Conservation (phyloP, 2,888 invertebrate species). For the Drosophila helvetica region DNA sequence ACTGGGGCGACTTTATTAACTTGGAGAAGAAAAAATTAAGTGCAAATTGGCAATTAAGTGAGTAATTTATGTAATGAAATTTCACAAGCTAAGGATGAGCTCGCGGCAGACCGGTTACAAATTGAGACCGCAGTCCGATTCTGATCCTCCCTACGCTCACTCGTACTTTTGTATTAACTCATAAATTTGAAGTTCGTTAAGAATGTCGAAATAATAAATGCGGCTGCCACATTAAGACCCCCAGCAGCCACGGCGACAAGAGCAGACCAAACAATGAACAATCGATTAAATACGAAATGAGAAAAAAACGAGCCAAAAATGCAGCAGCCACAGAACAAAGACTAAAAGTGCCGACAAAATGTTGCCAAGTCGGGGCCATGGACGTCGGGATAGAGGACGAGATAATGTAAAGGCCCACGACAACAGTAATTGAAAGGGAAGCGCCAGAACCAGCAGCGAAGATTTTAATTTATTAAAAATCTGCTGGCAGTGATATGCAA, state of each 20-base stretch:
- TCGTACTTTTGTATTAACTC: slow-evolving; percentile 73
- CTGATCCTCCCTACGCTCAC: slow-evolving; percentile 32
- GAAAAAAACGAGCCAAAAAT: slow-evolving; percentile 68
- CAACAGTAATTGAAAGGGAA: slow-evolving; percentile 26
- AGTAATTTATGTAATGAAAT: slow-evolving; percentile 71
- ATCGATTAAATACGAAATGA: slow-evolving; percentile 77
- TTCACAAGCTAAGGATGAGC: slow-evolving; percentile 49
- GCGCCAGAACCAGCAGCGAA: slow-evolving; percentile 41
- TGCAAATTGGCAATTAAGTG: slow-evolving; percentile 77
- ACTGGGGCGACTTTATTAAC: slow-evolving; percentile 69
- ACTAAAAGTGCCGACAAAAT: slow-evolving; percentile 63
- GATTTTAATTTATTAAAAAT: slow-evolving; percentile 74
- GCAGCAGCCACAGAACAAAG: slow-evolving; percentile 46
- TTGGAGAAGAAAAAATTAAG: slow-evolving; percentile 68
- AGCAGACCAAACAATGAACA: slow-evolving; percentile 74
- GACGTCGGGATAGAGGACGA: slow-evolving; percentile 52
- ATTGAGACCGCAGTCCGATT: slow-evolving; percentile 49
- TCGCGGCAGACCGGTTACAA: slow-evolving; percentile 63
- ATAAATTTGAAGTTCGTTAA: slow-evolving; percentile 81
- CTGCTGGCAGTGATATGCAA: slow-evolving; percentile 60
- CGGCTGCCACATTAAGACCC: slow-evolving; percentile 75
- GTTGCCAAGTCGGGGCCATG: slow-evolving; percentile 50
- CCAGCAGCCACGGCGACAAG: slow-evolving; percentile 45
- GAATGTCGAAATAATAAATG: slow-evolving; percentile 82
- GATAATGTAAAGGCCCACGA: slow-evolving; percentile 24